Evolutionary conservation across 2,888 invertebrate species (phyloP), one percentile per base, ranked within the genome.

Genomic region (Acleris literana): DNA sequence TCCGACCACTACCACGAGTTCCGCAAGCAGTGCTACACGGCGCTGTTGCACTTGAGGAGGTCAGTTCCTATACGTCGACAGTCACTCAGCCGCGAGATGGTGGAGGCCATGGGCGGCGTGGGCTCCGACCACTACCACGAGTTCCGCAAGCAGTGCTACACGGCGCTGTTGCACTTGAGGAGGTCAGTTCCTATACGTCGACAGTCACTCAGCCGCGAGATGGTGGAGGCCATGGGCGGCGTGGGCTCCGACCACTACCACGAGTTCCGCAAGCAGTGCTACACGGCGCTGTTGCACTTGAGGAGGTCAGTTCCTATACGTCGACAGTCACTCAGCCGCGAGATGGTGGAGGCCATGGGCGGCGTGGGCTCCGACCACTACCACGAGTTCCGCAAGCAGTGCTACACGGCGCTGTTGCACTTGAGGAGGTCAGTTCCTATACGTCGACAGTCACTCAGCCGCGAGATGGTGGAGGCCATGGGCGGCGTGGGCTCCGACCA

Each of bases 401-500:
- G 98, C 87, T 99, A 98, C 80, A 99, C 99, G 0, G 98, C 99
- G 0, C 99, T 98, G 91, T 91, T 99, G 72, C 98, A 99, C 92
- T 93, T 99, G 39, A 93, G 99, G 71, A 95, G 97, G 96, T 96
- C 16, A 44, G 59, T 46, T 18, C 9, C 5, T 7, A 25, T 20
- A 52, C 48, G 20, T 20, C 20, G 20, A 20, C 20, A 20, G 20
- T 20, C 20, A 20, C 94, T 99, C 51, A 99, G 98, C 86, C 97
- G 97, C 86, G 99, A 99, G 93, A 99, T 99, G 99, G 98, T 99
- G 20, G 99, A 99, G 80, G 99, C 97, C 0, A 98, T 98, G 98
- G 98, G 98, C 1, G 98, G 98, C 0, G 94, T 97, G 0, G 95
- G 95, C 82, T 96, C 97, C 0, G 99, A 99, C 68, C 96, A 97